phyloP scores from a whole-genome alignment of 2,888 invertebrate genomes.

The Phlogophora meticulosa region DNA sequence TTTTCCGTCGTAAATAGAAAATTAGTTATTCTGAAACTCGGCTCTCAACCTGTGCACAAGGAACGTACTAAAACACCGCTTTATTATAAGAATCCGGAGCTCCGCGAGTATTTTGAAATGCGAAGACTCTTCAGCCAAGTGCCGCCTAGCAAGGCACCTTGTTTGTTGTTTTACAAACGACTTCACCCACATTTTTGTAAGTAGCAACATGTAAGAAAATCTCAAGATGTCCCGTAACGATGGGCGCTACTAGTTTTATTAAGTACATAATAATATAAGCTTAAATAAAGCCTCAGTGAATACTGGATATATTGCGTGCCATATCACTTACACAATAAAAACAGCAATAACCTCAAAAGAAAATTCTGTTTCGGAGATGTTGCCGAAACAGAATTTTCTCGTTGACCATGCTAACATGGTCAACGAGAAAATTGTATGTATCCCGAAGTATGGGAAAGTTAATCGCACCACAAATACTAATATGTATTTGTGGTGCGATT shows the following conservation, averaged over 20 bases:
- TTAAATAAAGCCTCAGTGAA: no score
- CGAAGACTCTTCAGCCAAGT: constrained; percentile 15
- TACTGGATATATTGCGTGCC: neutral
- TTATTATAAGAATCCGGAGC: neutral
- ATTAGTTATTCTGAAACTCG: neutral
- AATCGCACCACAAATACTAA: constrained; percentile 12
- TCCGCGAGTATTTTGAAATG: constrained; percentile 9
- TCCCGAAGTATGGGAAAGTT: constrained; percentile 20
- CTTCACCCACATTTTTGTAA: constrained; percentile 5
- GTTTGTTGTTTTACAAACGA: constrained; percentile 17
- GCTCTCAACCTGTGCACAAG: neutral
- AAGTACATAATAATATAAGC: no score
- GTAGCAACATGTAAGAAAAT: constrained; percentile 8
- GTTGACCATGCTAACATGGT: no score
- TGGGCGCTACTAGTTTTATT: no score
- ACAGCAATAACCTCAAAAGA: constrained; percentile 5
- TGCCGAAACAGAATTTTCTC: no score
- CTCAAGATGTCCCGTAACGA: neutral
- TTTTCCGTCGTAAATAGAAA: neutral
- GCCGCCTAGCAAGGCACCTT: constrained; percentile 4
- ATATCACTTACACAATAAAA: constrained; percentile 11
- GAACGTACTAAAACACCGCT: neutral
- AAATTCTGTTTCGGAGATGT: no score
- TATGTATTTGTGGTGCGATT: constrained; percentile 23
- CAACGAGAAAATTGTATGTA: no score